Conservation (phyloP, 2,888 invertebrate species). For the Trisateles emortualis region DNA sequence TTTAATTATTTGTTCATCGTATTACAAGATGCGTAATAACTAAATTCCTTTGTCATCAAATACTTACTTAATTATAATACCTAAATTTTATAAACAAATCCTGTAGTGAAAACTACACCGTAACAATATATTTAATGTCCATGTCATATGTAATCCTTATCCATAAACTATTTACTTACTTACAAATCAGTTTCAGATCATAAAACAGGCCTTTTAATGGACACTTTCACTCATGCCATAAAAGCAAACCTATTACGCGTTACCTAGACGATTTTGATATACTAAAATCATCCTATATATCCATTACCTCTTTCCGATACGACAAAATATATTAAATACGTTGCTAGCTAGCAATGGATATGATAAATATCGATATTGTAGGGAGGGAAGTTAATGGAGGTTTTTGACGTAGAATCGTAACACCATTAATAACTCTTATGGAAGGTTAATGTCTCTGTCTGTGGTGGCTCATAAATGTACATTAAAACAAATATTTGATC, state of each 20-base stretch:
- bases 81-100: neutral
- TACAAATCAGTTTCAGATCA: slow-evolving; percentile 50
- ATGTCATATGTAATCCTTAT: slow-evolving; percentile 22
- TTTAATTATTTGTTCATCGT: too few species aligned
- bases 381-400: slow-evolving; percentile 7
- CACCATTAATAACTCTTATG: slow-evolving; percentile 61
- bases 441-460: slow-evolving; percentile 54
- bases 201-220: slow-evolving; percentile 70
- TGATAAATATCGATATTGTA: slow-evolving; percentile 10
- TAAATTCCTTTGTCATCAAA: too few species aligned
- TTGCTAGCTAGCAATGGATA: slow-evolving; percentile 33
- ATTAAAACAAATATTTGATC: slow-evolving; percentile 40
- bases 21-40: too few species aligned
- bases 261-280: slow-evolving; percentile 25
- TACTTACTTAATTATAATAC: neutral
- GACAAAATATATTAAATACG: neutral
- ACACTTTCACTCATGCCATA: slow-evolving; percentile 63
- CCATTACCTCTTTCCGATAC: slow-evolving; percentile 22
- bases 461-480: slow-evolving; percentile 49
- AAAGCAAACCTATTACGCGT: slow-evolving; percentile 46
- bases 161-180: slow-evolving; percentile 40
- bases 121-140: slow-evolving; percentile 6
- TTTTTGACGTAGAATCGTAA: slow-evolving; percentile 55
- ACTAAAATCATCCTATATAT: slow-evolving; percentile 12
- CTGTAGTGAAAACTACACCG: neutral